These are phyloP conservation scores for Heterohyrax brucei DNA, from an alignment of 2,797 vertebrate species.

Conservation along the genomic window DNA sequence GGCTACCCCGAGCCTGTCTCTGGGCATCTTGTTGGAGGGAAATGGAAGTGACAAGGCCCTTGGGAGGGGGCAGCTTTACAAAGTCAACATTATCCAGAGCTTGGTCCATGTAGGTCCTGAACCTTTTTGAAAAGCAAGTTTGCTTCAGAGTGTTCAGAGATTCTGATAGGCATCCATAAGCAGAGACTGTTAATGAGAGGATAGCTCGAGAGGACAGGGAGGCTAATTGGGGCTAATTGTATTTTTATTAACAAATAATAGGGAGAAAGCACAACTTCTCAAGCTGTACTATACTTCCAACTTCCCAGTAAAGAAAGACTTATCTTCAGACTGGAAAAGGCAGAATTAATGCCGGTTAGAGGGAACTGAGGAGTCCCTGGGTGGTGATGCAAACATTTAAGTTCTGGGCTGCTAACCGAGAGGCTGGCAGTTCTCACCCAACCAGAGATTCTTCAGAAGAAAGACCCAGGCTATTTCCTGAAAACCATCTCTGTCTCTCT, in stretches of 20 bases:
- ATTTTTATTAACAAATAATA: not conserved
- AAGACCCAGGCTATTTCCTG: not conserved
- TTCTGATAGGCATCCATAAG: not conserved
- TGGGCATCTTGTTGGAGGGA: not conserved
- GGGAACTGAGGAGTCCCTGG: not conserved
- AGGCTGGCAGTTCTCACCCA: not conserved
- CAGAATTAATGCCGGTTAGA: not conserved
- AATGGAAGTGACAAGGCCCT: not conserved
- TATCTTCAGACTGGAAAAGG: constrained; percentile 13
- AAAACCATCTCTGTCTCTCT: not conserved
- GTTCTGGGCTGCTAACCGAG: not conserved
- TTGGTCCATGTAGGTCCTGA: not conserved
- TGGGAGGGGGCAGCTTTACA: accelerated
- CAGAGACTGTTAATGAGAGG: not conserved
- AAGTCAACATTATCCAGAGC: not conserved
- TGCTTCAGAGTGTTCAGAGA: not conserved
- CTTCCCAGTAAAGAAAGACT: not conserved
- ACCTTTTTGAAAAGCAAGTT: not conserved
- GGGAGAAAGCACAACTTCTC: not conserved
- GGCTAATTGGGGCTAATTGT: not conserved
- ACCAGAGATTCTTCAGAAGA: not conserved
- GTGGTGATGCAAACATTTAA: not conserved
- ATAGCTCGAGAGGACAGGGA: not conserved
- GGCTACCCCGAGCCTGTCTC: not conserved
- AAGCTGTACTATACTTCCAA: not conserved